A percentile compares a stretch with the other conserved stretches of the same genome.
phyloP scores from a whole-genome alignment of 2,888 invertebrate species.

The Ypsolopha sequella region DNA sequence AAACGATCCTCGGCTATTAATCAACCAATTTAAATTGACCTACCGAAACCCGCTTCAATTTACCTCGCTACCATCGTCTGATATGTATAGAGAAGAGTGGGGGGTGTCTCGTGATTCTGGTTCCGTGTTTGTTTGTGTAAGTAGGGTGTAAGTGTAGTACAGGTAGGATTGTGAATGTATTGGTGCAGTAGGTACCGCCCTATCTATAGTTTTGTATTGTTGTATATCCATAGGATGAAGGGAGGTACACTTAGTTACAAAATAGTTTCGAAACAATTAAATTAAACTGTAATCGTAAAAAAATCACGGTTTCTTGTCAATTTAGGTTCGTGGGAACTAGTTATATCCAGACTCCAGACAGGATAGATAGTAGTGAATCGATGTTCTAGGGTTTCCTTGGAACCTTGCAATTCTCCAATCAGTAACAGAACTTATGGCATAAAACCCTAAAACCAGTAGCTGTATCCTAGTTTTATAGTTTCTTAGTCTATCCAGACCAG shows the following conservation, averaged over 20 bases:
- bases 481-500: too few species aligned
- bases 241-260: slow-evolving; percentile 11
- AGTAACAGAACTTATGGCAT: too few species aligned
- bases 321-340: too few species aligned
- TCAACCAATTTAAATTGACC: neutral
- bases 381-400: too few species aligned
- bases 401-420: too few species aligned
- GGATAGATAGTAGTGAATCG: too few species aligned
- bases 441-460: too few species aligned
- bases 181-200: slow-evolving; percentile 21
- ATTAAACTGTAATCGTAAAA: too few species aligned
- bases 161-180: slow-evolving; percentile 30
- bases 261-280: slow-evolving; percentile 9
- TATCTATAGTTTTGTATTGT: neutral
- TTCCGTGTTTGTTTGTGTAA: slow-evolving; percentile 23
- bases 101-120: slow-evolving; percentile 24
- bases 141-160: slow-evolving; percentile 27
- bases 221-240: neutral
- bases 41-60: neutral
- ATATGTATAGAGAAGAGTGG: slow-evolving; percentile 8
- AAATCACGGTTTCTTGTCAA: too few species aligned
- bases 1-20: slow-evolving; percentile 3
- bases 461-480: too few species aligned
- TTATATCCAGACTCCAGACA: too few species aligned
- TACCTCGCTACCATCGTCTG: slow-evolving; percentile 14